These are phyloP conservation scores for Merluccius polli DNA, from an alignment of 2,797 vertebrate species.

Conservation along the genomic window DNA sequence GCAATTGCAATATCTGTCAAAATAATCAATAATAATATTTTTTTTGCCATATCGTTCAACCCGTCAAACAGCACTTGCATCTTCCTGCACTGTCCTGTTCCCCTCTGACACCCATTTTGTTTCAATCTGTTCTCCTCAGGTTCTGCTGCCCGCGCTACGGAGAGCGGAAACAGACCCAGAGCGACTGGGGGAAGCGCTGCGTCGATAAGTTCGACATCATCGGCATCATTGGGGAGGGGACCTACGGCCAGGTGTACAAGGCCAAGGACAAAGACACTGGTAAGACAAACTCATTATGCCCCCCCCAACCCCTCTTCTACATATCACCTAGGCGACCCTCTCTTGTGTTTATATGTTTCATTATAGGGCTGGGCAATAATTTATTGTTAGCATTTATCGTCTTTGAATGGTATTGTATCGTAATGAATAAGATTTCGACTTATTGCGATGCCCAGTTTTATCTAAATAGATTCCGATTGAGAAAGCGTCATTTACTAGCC, in stretches of 20 bases:
- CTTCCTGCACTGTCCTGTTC: neutral
- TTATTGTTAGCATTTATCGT: too few species aligned
- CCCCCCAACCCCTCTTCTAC: neutral
- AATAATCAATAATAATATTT: too few species aligned
- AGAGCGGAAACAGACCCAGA: constrained; percentile 92
- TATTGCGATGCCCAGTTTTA: too few species aligned
- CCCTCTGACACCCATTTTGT: neutral
- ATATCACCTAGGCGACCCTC: neutral
- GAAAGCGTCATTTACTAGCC: too few species aligned
- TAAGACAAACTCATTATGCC: constrained; percentile 43
- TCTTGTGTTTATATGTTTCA: neutral
- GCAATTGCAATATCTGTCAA: too few species aligned
- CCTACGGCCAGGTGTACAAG: constrained; percentile 98
- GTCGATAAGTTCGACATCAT: constrained; percentile 99
- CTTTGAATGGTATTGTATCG: too few species aligned
- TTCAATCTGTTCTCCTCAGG: constrained; percentile 64
- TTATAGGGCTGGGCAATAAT: too few species aligned
- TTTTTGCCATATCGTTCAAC: too few species aligned
- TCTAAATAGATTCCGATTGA: too few species aligned
- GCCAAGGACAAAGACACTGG: constrained; percentile 99
- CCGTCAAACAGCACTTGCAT: too few species aligned
- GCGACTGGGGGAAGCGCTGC: constrained; percentile 98
- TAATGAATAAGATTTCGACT: too few species aligned
- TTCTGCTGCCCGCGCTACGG: constrained; percentile 97
- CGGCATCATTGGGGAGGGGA: constrained; percentile 97